A percentile compares a stretch with the other conserved stretches of the same genome.
Evolutionary conservation across 2,888 invertebrate species (phyloP).

Genomic region (Escarpia spicata): DNA sequence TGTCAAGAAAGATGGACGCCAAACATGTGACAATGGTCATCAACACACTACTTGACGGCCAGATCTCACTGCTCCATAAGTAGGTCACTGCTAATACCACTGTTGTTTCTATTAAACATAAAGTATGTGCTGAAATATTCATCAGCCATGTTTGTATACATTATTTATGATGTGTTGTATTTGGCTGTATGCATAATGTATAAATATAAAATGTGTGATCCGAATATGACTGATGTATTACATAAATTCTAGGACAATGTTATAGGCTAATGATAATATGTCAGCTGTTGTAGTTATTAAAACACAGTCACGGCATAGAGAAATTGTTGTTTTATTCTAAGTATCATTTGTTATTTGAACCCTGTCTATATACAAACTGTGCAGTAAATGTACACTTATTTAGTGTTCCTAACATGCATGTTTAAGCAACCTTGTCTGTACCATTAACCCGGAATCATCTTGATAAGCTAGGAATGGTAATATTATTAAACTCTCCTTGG

Average conservation of each 20-base stretch:
- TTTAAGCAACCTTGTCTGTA: too few species aligned
- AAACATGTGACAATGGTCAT: conserved; percentile 68
- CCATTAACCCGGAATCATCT: too few species aligned
- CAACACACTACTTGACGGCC: conserved; percentile 88
- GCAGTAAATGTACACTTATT: too few species aligned
- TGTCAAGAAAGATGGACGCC: conserved; percentile 18
- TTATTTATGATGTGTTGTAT: background rate
- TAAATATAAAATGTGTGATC: background rate
- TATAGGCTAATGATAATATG: background rate
- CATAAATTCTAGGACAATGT: background rate
- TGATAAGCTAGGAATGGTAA: too few species aligned
- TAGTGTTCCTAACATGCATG: too few species aligned
- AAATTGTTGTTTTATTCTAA: too few species aligned
- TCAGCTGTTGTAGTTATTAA: too few species aligned
- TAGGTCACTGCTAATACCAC: conserved; percentile 67
- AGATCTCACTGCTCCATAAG: conserved; percentile 87
- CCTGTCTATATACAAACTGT: too few species aligned
- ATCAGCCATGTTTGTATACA: background rate
- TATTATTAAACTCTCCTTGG: too few species aligned
- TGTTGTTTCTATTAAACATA: background rate
- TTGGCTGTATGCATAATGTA: background rate
- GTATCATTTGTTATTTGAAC: too few species aligned
- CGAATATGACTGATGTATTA: background rate
- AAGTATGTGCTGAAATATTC: too few species aligned
- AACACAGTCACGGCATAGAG: too few species aligned